Percentiles rank a stretch among this genome's conserved stretches.
These are phyloP conservation scores for Drosophila kuntzei DNA, from an alignment of 2,888 invertebrate species.

Conservation along the genomic window DNA sequence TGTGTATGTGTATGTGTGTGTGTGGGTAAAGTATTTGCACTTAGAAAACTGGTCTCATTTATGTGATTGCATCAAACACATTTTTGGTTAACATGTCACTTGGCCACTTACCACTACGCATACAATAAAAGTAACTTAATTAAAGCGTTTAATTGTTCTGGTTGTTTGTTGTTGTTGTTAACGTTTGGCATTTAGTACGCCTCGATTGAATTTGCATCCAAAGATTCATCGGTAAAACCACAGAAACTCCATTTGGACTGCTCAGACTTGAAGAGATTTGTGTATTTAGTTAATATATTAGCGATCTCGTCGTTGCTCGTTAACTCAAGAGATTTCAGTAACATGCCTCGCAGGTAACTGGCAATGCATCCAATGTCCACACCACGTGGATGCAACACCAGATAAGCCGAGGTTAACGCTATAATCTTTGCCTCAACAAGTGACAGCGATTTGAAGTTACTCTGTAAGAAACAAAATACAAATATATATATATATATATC, in stretches of 20 bases:
- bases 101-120: conserved; percentile 49
- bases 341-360: conserved; percentile 92
- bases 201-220: conserved; percentile 35
- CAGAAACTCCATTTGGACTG: conserved; percentile 92
- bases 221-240: conserved; percentile 84
- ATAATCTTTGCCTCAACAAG: conserved; percentile 90
- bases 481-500: neutral
- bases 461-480: conserved; percentile 24
- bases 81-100: conserved; percentile 63
- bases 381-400: conserved; percentile 95
- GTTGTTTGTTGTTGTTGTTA: conserved; percentile 32
- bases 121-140: conserved; percentile 61
- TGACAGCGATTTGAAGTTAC: conserved; percentile 44
- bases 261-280: conserved; percentile 92
- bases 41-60: conserved; percentile 75
- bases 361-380: conserved; percentile 96
- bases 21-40: conserved; percentile 47
- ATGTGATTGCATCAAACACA: conserved; percentile 68
- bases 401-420: conserved; percentile 94
- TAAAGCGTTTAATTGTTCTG: conserved; percentile 70
- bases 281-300: conserved; percentile 91
- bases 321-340: conserved; percentile 88
- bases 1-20: conserved; percentile 14
- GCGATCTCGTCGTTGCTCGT: conserved; percentile 91
- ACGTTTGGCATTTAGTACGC: conserved; percentile 28